Evolutionary conservation across 2,113 vertebrate species (phyloP).

Genomic region (Lethenteron reissneri): DNA sequence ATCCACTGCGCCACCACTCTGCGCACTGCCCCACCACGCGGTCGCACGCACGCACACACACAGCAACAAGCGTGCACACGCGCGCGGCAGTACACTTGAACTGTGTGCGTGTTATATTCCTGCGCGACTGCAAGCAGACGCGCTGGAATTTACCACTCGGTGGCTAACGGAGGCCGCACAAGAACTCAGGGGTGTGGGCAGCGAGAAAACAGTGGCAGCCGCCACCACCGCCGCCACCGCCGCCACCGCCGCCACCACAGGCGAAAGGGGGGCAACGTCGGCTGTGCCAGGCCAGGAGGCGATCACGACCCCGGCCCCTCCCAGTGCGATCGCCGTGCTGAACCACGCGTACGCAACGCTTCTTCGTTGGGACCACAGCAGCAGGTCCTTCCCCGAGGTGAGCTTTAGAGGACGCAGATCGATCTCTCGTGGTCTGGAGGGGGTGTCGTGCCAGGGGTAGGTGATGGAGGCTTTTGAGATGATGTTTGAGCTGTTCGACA

Average conservation of each 20-base stretch:
- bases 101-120: neutral
- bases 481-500: neutral
- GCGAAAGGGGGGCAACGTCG: neutral
- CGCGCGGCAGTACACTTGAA: constrained; percentile 6
- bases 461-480: neutral
- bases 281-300: too few species aligned
- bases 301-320: constrained; percentile 5
- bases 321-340: constrained; percentile 27
- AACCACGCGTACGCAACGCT: constrained; percentile 65
- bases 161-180: constrained; percentile 58
- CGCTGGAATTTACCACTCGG: constrained; percentile 56
- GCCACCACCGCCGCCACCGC: constrained; percentile 8
- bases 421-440: neutral
- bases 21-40: neutral
- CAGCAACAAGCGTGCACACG: too few species aligned
- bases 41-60: too few species aligned
- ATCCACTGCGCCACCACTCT: neutral
- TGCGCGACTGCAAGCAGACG: constrained; percentile 26
- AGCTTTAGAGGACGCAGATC: constrained; percentile 7
- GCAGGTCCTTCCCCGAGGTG: constrained; percentile 73
- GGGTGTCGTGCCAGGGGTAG: neutral
- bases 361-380: constrained; percentile 55
- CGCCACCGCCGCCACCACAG: constrained; percentile 15
- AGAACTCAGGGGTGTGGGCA: constrained; percentile 20
- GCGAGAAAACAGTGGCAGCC: constrained; percentile 14